Evolutionary conservation across 2,888 invertebrate species (phyloP).

Genomic region (Exocentrus adspersus): DNA sequence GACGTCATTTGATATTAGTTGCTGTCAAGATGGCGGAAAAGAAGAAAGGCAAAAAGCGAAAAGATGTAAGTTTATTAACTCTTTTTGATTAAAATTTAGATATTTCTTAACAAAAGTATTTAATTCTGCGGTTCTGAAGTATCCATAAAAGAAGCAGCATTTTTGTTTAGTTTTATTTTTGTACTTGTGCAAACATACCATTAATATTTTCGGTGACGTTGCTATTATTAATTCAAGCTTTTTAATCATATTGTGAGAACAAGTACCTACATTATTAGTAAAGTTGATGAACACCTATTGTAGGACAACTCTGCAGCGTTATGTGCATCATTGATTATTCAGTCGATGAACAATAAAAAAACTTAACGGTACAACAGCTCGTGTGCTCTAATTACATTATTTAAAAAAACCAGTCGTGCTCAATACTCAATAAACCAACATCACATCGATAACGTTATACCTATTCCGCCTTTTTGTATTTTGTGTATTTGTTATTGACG

Average conservation of each 20-base stretch:
- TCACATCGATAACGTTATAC: background rate
- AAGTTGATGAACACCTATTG: too few relatives aligned
- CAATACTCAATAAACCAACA: background rate
- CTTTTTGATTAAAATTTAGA: background rate
- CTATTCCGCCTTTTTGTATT: constrained; percentile 4
- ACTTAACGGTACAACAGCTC: constrained; percentile 8
- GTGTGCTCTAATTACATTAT: constrained; percentile 11
- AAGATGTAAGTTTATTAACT: constrained; percentile 66
- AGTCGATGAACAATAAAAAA: constrained; percentile 1
- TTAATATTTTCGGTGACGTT: constrained; percentile 2
- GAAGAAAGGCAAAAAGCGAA: constrained; percentile 72
- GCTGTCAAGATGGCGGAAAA: constrained; percentile 70
- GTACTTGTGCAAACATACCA: background rate
- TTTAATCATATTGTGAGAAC: too few relatives aligned
- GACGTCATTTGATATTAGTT: constrained; percentile 3
- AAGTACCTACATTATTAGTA: too few relatives aligned
- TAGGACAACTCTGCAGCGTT: background rate
- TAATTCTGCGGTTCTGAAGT: background rate
- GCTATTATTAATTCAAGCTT: background rate
- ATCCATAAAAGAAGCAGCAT: background rate
- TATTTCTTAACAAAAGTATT: background rate
- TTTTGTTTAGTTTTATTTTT: background rate
- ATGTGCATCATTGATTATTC: constrained; percentile 16
- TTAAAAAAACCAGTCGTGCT: background rate
- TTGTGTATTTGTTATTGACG: too few relatives aligned